Conservation (phyloP, 1,140 invertebrate species). For the Notospermus geniculatus region DNA sequence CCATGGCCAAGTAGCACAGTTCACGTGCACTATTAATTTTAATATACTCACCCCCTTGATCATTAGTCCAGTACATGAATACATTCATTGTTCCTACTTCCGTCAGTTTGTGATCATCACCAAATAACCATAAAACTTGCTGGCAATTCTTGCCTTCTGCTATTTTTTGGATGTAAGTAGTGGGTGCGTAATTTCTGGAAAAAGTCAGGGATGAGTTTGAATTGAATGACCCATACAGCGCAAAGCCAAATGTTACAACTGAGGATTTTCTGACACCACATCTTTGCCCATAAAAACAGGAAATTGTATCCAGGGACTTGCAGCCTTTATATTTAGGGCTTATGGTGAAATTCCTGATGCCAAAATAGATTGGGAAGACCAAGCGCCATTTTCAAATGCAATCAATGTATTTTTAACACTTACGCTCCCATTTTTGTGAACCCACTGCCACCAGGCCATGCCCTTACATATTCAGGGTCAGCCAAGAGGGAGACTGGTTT, state of each 20-base stretch:
- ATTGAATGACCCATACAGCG: no score
- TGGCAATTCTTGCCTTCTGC: conserved; percentile 81
- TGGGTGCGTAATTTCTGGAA: conserved; percentile 63
- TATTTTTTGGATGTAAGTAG: conserved; percentile 63
- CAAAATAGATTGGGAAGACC: no score
- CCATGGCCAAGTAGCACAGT: no score
- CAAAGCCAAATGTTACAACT: no score
- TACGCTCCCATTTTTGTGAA: conserved; percentile 91
- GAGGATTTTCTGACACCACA: no score
- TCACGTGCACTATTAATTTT: no score
- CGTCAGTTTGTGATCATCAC: conserved; percentile 89
- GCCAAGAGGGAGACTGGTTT: conserved; percentile 78
- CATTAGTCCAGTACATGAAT: conserved; percentile 84
- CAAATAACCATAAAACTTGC: conserved; percentile 97
- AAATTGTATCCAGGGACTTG: no score
- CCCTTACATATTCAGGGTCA: conserved; percentile 77
- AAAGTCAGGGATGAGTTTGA: no score
- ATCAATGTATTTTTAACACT: conserved; percentile 19
- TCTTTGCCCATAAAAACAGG: no score
- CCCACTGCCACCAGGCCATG: conserved; percentile 95
- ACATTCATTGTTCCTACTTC: conserved; percentile 99
- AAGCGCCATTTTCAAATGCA: no score
- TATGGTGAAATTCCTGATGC: no score
- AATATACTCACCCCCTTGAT: conserved; percentile 75
- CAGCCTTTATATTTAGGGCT: no score